A percentile compares a stretch with the other conserved stretches of the same genome.
phyloP scores from a whole-genome alignment of 2,888 invertebrate species.

The Chymomyza procnemis region DNA sequence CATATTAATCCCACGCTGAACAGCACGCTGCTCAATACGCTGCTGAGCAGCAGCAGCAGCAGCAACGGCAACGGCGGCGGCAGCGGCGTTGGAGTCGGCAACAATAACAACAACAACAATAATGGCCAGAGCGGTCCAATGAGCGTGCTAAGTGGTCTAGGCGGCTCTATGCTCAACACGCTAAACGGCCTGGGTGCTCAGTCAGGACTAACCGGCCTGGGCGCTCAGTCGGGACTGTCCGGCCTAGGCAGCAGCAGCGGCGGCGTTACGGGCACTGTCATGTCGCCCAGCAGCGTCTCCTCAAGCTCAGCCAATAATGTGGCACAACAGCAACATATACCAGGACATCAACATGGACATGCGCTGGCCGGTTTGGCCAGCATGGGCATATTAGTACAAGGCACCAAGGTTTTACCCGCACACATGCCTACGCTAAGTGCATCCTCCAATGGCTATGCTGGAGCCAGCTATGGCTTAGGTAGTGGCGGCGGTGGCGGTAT shows the following conservation, averaged over 20 bases:
- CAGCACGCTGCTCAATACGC: slow-evolving; percentile 66
- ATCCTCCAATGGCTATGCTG: slow-evolving; percentile 43
- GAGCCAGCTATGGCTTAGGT: slow-evolving; percentile 46
- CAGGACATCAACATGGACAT: slow-evolving; percentile 63
- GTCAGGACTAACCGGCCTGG: slow-evolving; percentile 28
- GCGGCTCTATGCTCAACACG: slow-evolving; percentile 18
- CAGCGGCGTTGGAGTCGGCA: slow-evolving; percentile 19
- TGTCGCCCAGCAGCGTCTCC: neutral
- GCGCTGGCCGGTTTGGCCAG: slow-evolving; percentile 67
- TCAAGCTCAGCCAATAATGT: neutral
- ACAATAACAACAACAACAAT: neutral
- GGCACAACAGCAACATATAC: neutral
- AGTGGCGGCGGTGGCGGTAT: slow-evolving; percentile 27
- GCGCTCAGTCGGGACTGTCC: slow-evolving; percentile 28
- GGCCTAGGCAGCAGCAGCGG: slow-evolving; percentile 33
- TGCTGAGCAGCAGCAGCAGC: slow-evolving; percentile 36
- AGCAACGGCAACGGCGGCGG: slow-evolving; percentile 23
- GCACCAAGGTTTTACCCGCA: slow-evolving; percentile 48
- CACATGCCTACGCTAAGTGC: slow-evolving; percentile 23
- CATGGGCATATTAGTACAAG: slow-evolving; percentile 68
- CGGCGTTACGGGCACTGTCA: slow-evolving; percentile 14
- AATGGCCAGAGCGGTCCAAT: neutral
- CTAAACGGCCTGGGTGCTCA: slow-evolving; percentile 12
- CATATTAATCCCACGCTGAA: slow-evolving; percentile 48
- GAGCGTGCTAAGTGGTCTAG: slow-evolving; percentile 7